These are phyloP conservation scores for Apotomis betuletana DNA, from an alignment of 2,888 invertebrate genomes.

Conservation along the genomic window DNA sequence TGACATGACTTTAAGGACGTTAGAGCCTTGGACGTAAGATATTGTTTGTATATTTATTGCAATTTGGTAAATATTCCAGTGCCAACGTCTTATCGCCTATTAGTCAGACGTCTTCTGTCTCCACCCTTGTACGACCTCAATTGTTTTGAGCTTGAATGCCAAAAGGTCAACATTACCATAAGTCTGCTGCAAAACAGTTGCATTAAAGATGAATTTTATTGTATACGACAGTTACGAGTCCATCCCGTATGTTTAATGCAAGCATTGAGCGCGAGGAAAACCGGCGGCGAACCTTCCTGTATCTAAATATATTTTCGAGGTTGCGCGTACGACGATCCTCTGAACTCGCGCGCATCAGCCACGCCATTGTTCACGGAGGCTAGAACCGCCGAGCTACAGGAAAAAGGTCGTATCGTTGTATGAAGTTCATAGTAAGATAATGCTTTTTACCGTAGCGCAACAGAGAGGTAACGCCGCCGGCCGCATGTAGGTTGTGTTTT, in stretches of 20 bases:
- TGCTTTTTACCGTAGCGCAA: too few relatives aligned
- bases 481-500: constrained; percentile 38
- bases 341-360: constrained; percentile 28
- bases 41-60: neutral
- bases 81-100: constrained; percentile 7
- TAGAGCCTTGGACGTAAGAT: neutral
- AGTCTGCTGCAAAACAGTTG: constrained; percentile 25
- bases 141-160: constrained; percentile 1
- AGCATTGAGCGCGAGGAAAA: constrained; percentile 44
- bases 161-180: constrained; percentile 27
- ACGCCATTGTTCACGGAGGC: constrained; percentile 36
- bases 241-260: constrained; percentile 19
- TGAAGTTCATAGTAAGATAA: too few relatives aligned
- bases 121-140: constrained; percentile 19
- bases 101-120: neutral
- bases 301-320: constrained; percentile 47
- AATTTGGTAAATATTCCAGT: neutral
- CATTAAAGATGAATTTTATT: constrained; percentile 28
- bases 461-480: neutral
- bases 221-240: constrained; percentile 13
- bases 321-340: constrained; percentile 43
- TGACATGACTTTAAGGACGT: neutral
- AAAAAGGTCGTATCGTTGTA: too few relatives aligned
- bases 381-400: neutral
- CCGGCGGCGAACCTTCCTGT: constrained; percentile 45